Base-by-base conservation (phyloP, 2,888 invertebrate species). In the Antitype chi region DNA sequence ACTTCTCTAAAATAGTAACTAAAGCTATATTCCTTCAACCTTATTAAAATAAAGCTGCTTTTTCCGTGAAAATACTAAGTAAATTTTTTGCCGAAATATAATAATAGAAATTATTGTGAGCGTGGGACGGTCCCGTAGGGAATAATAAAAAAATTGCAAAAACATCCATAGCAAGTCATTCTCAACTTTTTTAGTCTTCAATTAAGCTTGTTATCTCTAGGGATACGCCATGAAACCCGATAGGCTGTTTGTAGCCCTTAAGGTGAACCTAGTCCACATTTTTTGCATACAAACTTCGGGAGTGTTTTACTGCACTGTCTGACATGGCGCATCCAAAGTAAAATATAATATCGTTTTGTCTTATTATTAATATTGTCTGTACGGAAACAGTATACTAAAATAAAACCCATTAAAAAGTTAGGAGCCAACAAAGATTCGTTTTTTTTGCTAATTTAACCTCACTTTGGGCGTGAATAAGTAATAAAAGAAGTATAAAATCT, bases 161-260 rank as follows among this genome's bases (percentile, higher is more conserved):
- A 69, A 68, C 32, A 67, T 63, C 32, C 23, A n/a, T 25, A 32
- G 32, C 15, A 64, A 74, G 75, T 47, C 7, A 64, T 71, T 66
- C 20, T n/a, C 15, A 62, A 70, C 55, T 43, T 80, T 60, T 78
- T 43, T 55, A 59, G n/a, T 13, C 9, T 63, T 25, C 55, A 80
- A 64, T 76, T 79, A 70, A 13, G 11, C 7, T 72, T 25, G 52
- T 38, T 32, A 32, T n/a, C 80, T 55, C 66, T 20, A n/a, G 38
- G 59, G 63, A 32, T 49, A 11, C 38, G 4, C 28, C 17, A 47
- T 69, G 32, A 69, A 69, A 60, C 15, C 60, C 7, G 15, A 43
- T 76, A 70, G 6, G 3, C 71, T 52, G 20, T 57, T 28, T 20
- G 49, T 28, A 6, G 28, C 4, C 20, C 4, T 28, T n/a, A n/a